Conservation (phyloP, 2,113 vertebrate species). For the Gambusia holbrooki region DNA sequence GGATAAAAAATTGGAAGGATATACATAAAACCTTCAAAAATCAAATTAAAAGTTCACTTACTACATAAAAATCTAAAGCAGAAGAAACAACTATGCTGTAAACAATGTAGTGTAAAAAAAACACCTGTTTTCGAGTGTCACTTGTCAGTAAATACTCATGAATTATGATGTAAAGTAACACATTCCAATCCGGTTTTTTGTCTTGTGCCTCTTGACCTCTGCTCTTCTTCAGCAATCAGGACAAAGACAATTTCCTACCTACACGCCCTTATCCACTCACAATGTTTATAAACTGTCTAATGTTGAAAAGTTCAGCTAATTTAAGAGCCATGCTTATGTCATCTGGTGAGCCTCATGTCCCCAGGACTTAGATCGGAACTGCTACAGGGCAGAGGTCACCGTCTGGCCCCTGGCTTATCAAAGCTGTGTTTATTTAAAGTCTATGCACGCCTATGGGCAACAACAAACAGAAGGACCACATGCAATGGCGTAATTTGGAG, state of each 20-base stretch:
- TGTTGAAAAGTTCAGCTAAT: slow-evolving; percentile 54
- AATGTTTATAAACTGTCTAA: slow-evolving; percentile 69
- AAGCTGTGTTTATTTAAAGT: slow-evolving; percentile 81
- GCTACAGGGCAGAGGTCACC: slow-evolving; percentile 72
- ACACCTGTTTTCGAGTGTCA: not conserved
- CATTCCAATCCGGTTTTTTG: slow-evolving; percentile 6
- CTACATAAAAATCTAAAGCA: not conserved
- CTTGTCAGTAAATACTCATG: not conserved
- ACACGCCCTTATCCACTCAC: slow-evolving; percentile 60
- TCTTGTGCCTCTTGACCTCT: slow-evolving; percentile 58
- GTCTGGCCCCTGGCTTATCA: slow-evolving; percentile 74
- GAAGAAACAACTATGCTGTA: not conserved
- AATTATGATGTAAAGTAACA: not conserved
- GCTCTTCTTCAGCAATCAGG: slow-evolving; percentile 66
- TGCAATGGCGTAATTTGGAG: slow-evolving; percentile 58
- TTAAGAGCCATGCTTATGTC: slow-evolving; percentile 63
- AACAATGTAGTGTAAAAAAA: not conserved
- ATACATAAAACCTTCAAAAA: not conserved
- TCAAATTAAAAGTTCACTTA: not conserved
- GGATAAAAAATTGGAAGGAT: not conserved
- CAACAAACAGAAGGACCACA: slow-evolving; percentile 69
- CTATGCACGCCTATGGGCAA: slow-evolving; percentile 67
- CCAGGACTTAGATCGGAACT: slow-evolving; percentile 61
- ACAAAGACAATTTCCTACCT: slow-evolving; percentile 69
- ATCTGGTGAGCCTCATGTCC: slow-evolving; percentile 77